Percentiles rank a stretch among this genome's conserved stretches.
Evolutionary conservation across 2,113 vertebrate species (phyloP).

Genomic region (Cebus imitator): DNA sequence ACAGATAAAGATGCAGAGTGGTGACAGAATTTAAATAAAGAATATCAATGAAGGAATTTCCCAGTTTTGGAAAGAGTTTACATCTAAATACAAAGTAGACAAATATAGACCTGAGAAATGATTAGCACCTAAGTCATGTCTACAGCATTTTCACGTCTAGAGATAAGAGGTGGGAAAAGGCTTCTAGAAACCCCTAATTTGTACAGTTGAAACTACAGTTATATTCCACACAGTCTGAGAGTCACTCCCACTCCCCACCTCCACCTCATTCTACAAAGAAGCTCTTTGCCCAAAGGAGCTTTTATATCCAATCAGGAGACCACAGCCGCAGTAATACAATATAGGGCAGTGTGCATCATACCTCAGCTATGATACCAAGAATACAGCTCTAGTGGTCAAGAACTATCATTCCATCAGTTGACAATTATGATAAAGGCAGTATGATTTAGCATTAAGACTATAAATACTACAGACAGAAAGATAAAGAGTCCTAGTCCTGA

Average conservation of each 20-base stretch:
- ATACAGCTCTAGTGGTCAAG: neutral
- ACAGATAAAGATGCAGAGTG: neutral
- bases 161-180: neutral
- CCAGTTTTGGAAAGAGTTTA: neutral
- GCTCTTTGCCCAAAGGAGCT: neutral
- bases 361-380: neutral
- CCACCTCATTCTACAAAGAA: neutral
- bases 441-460: neutral
- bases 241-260: neutral
- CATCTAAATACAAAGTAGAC: neutral
- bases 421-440: neutral
- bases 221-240: neutral
- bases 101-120: neutral
- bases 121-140: neutral
- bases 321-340: neutral
- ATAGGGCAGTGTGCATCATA: neutral
- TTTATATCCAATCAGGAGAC: neutral
- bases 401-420: neutral
- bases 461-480: neutral
- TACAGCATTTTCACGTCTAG: neutral
- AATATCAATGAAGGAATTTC: neutral
- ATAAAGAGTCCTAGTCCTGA: neutral
- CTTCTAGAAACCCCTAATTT: neutral
- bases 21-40: conserved; percentile 8
- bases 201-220: neutral